Evolutionary conservation across 2,797 vertebrate genomes (phyloP), one percentile per base, ranked within the genome.

Genomic region (Yasuhikotakia modesta): DNA sequence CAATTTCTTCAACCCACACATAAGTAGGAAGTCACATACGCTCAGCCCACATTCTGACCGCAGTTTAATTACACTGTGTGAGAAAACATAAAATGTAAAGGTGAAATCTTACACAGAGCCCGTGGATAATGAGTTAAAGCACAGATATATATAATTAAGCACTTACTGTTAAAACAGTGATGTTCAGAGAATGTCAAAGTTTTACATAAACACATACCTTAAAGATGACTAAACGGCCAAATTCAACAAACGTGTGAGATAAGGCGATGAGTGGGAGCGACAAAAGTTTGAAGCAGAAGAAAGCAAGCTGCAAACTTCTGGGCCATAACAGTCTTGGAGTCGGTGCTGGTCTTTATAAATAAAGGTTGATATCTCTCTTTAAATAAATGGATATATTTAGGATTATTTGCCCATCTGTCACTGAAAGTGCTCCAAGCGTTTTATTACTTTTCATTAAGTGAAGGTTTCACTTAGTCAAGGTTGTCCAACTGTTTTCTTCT

Each of bases 331-430:
- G 35, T 3, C 50, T 48, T n/a, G n/a, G 39, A 22, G 55, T 30
- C 27, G 24, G 60, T 22, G 53, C 52, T 21, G 2, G 43, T 61
- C 58, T 61, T 76, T 35, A 45, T 66, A 30, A 66, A 30, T 69
- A 8, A 24, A 76, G 43, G 24, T 19, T 50, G n/a, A 69, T 39
- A 69, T 77, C 53, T 61, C 24, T 43, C 45, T 45, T 50, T 60
- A 68, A 68, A 68, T 48, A 70, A 76, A 35, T 19, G n/a, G 39
- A 57, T 61, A 69, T 69, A 60, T 77, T 76, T 60, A 70, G 45
- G 16, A 69, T 50, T 35, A 70, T 69, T 57, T 77, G 53, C 19
- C 55, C 75, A 70, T 77, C 66, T 69, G 66, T 77, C 66, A 52
- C 4, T 35, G 57, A 61, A 77, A 52, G 2, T 11, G 55, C 32